A percentile compares a stretch with the other conserved stretches of the same genome.
phyloP scores from a whole-genome alignment of 2,113 vertebrate genomes.

The Edolisoma coerulescens region DNA sequence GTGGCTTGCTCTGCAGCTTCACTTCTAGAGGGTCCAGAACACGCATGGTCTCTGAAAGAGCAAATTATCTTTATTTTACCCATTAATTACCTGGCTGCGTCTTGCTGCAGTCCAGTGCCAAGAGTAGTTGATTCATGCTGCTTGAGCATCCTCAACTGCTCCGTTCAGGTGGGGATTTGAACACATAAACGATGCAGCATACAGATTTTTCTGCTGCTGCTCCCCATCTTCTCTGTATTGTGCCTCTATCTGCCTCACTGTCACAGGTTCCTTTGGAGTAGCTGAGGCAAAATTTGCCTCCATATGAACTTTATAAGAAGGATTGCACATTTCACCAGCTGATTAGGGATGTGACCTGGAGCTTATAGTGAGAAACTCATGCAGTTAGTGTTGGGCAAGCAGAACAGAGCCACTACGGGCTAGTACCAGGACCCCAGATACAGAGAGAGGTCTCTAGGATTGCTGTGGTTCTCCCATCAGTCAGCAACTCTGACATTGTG shows the following conservation, averaged over 20 bases:
- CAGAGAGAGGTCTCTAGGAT: not conserved
- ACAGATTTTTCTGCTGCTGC: not conserved
- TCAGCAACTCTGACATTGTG: not conserved
- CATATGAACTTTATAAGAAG: not conserved
- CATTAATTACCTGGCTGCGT: accelerated
- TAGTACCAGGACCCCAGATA: not conserved
- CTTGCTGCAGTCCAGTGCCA: not conserved
- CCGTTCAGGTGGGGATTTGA: not conserved
- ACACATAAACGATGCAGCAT: not conserved
- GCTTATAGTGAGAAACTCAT: accelerated
- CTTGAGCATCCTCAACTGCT: not conserved
- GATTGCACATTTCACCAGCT: accelerated
- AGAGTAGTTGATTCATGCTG: not conserved
- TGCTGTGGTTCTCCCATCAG: not conserved
- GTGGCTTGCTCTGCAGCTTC: not conserved
- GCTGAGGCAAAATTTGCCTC: not conserved
- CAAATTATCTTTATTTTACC: not conserved
- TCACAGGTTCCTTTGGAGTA: not conserved
- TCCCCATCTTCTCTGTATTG: not conserved
- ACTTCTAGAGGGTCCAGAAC: not conserved
- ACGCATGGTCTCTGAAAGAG: not conserved
- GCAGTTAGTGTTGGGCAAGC: not conserved
- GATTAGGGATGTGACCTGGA: not conserved
- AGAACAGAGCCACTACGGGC: not conserved
- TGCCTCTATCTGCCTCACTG: not conserved